A percentile compares a stretch with the other conserved stretches of the same genome.
Conservation (phyloP, 2,797 vertebrate species). For the Sus cebifrons region DNA sequence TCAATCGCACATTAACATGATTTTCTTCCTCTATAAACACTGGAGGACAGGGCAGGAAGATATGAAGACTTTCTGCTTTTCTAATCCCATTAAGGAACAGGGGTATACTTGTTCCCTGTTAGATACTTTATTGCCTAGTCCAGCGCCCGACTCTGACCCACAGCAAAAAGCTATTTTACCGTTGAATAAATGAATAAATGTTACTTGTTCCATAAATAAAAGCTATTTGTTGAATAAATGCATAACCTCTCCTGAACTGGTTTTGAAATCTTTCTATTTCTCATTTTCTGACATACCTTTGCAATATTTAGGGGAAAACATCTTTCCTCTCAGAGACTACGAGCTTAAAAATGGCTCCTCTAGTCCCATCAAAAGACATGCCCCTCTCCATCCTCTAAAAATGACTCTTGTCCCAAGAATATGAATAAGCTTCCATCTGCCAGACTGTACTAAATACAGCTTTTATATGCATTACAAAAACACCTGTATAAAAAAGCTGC, state of each 20-base stretch:
- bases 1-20: conserved; percentile 14
- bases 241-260: not conserved
- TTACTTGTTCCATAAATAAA: conserved; percentile 18
- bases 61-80: not conserved
- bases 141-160: not conserved
- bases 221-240: conserved; percentile 47
- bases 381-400: conserved; percentile 74
- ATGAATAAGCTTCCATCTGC: conserved; percentile 78
- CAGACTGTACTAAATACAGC: conserved; percentile 72
- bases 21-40: conserved; percentile 42
- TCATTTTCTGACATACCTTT: conserved; percentile 61
- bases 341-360: conserved; percentile 56
- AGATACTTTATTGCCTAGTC: not conserved
- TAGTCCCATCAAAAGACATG: conserved; percentile 55
- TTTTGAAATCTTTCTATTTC: conserved; percentile 46
- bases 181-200: conserved; percentile 36
- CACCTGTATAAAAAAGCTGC: conserved; percentile 69
- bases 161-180: conserved; percentile 39
- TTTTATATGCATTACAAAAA: conserved; percentile 72
- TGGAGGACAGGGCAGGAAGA: not conserved
- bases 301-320: conserved; percentile 33
- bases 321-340: conserved; percentile 56
- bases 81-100: conserved; percentile 5
- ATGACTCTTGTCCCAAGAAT: conserved; percentile 76
- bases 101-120: not conserved